A percentile compares a stretch with the other conserved stretches of the same genome.
Conservation (phyloP, 2,888 invertebrate species). For the Rhamnusium bicolor region DNA sequence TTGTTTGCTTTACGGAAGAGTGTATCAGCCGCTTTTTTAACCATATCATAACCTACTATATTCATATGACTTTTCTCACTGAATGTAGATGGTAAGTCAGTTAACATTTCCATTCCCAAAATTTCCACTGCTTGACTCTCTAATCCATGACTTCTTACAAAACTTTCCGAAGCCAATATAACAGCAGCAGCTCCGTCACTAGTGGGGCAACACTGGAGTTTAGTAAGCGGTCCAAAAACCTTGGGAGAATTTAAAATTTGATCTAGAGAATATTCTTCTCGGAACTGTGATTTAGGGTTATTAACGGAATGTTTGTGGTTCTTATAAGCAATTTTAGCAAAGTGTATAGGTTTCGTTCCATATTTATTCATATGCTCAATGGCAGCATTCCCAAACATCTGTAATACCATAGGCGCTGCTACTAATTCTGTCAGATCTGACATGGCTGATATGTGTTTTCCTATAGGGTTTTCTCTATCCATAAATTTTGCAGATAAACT, state of each 20-base stretch:
- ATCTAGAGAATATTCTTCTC: conserved; percentile 91
- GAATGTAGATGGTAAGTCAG: conserved; percentile 91
- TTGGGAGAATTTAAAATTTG: conserved; percentile 91
- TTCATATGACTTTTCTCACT: conserved; percentile 86
- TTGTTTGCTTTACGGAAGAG: conserved; percentile 84
- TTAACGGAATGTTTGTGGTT: conserved; percentile 97
- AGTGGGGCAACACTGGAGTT: conserved; percentile 98
- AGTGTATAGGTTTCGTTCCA: conserved; percentile 92
- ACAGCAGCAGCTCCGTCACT: conserved; percentile 98
- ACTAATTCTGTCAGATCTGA: conserved; percentile 86
- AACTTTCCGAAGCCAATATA: conserved; percentile 91
- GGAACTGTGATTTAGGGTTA: conserved; percentile 97
- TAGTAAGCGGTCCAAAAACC: conserved; percentile 93
- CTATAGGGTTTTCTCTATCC: conserved; percentile 92
- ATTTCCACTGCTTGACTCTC: conserved; percentile 95
- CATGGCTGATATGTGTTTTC: conserved; percentile 90
- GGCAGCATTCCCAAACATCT: conserved; percentile 97
- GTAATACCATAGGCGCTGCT: conserved; percentile 90
- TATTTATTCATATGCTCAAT: conserved; percentile 97
- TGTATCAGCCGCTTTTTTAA: conserved; percentile 84
- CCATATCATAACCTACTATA: conserved; percentile 94
- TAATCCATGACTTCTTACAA: conserved; percentile 87
- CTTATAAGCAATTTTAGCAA: conserved; percentile 98
- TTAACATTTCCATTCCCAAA: conserved; percentile 96
- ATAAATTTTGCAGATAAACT: conserved; percentile 82